Evolutionary conservation across 1,140 invertebrate species (phyloP).

Genomic region (Pseudobourletiella spinata): DNA sequence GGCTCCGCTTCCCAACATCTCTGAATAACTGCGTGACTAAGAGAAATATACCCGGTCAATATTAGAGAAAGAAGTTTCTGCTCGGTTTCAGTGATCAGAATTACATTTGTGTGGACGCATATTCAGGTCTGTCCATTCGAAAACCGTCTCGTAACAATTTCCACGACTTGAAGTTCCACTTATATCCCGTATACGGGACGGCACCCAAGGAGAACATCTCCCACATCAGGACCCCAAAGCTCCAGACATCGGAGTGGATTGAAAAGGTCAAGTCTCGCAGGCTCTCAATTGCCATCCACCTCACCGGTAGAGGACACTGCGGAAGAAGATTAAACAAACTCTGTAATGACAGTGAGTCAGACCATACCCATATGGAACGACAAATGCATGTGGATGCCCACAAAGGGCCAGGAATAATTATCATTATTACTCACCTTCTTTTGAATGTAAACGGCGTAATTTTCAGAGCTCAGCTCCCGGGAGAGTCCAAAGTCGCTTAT

Average conservation of each 20-base stretch:
- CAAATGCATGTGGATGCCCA: neutral
- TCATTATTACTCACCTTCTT: neutral
- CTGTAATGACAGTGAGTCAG: slow-evolving; percentile 43
- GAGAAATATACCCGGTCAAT: too few relatives aligned
- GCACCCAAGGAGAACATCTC: too few relatives aligned
- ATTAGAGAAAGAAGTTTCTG: too few relatives aligned
- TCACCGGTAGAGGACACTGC: too few relatives aligned
- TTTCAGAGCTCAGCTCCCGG: neutral
- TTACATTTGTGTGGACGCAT: slow-evolving; percentile 17
- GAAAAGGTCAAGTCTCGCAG: too few relatives aligned
- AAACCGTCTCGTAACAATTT: slow-evolving; percentile 8
- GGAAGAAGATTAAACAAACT: slow-evolving; percentile 45
- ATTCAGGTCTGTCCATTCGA: slow-evolving; percentile 11
- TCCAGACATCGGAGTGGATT: too few relatives aligned
- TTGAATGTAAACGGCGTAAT: slow-evolving; percentile 11
- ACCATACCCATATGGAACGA: neutral
- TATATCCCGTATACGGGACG: too few relatives aligned
- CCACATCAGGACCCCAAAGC: too few relatives aligned
- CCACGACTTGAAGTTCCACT: slow-evolving; percentile 38
- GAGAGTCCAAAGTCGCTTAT: too few relatives aligned
- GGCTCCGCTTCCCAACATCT: too few relatives aligned
- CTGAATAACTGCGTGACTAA: too few relatives aligned
- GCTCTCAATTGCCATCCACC: too few relatives aligned
- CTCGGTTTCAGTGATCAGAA: neutral
- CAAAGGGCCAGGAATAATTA: neutral